Percentiles rank a stretch among this genome's conserved stretches.
phyloP scores from a whole-genome alignment of 2,797 vertebrate species.

The Rhadinocentrus ornatus region DNA sequence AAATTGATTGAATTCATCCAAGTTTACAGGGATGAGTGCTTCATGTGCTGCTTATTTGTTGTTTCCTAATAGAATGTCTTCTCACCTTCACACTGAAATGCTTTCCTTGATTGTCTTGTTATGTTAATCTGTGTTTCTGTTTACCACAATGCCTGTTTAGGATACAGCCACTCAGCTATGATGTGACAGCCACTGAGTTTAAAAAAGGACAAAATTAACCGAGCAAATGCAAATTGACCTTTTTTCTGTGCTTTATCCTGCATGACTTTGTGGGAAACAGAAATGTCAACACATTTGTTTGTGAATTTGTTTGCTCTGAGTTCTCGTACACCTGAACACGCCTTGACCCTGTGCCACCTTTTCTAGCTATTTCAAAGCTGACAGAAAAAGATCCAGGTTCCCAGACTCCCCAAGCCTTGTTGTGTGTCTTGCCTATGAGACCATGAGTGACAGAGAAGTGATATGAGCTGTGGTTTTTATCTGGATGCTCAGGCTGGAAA shows the following conservation, averaged over 20 bases:
- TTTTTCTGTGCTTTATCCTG: constrained; percentile 47
- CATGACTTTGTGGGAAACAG: constrained; percentile 28
- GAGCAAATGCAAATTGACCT: constrained; percentile 66
- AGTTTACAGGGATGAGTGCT: constrained; percentile 70
- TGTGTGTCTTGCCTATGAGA: constrained; percentile 48
- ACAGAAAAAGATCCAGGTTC: constrained; percentile 22
- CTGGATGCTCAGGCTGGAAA: constrained; percentile 66
- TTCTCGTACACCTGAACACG: constrained; percentile 23
- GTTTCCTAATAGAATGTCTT: constrained; percentile 75
- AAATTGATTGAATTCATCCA: constrained; percentile 77
- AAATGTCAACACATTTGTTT: constrained; percentile 58
- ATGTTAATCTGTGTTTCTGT: constrained; percentile 79
- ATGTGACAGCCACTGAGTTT: constrained; percentile 55
- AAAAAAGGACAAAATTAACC: constrained; percentile 68
- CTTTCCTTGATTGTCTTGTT: constrained; percentile 77
- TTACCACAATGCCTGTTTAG: constrained; percentile 68
- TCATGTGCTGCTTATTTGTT: constrained; percentile 75
- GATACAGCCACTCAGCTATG: constrained; percentile 53
- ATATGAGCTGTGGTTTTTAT: constrained; percentile 69
- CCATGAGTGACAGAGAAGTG: constrained; percentile 65
- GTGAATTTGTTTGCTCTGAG: constrained; percentile 30
- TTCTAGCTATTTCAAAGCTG: constrained; percentile 1
- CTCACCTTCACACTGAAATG: constrained; percentile 80
- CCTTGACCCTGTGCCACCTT: constrained; percentile 35
- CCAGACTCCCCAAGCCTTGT: constrained; percentile 18